Evolutionary conservation across 2,797 vertebrate genomes (phyloP), one percentile per base, ranked within the genome.

Genomic region (Geotrypetes seraphini): DNA sequence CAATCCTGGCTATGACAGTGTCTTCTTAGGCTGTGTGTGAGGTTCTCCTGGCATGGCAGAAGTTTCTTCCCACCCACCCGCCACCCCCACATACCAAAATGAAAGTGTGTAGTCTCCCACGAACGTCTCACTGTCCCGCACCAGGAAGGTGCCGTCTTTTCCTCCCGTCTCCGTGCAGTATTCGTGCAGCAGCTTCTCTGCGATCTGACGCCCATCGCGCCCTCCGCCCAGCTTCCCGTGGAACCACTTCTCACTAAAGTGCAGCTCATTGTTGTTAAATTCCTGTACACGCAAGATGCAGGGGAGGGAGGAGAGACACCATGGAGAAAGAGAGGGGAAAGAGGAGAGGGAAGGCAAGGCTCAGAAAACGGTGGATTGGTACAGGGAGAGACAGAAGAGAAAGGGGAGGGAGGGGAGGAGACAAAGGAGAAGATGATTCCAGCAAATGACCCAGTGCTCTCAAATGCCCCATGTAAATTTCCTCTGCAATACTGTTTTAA

Each of bases 101-200:
- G 77, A 79, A 31, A 81, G 65, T 14, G 78, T 81, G 61, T 79
- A 81, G 43, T 81, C 78, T 0, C 78, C 78, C 51, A 81, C 78
- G 3, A 81, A 81, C 16, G 78, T 81, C 61, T 81, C 78, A 2
- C 78, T 81, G 54, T 81, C 78, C 1, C 78, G 64, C 50, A 81
- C 78, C 20, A 81, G 54, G 62, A 81, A 81, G 10, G 78, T 81
- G 39, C 77, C 78, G 0, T 81, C 78, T 34, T 81, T 80, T 39
- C 77, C 78, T 0, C 75, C 78, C 0, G 71, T 78, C 52, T 81
- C 77, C 0, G 66, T 69, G 57, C 78, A 81, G 12, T 80, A 81
- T 24, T 81, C 78, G 0, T 75, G 70, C 28, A 81, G 65, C 25
- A 80, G 58, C 51, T 77, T 76, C 63, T 81, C 78, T 0, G 78